Evolutionary conservation across 2,113 vertebrate genomes (phyloP).

Genomic region (Nyctereutes procyonoides): DNA sequence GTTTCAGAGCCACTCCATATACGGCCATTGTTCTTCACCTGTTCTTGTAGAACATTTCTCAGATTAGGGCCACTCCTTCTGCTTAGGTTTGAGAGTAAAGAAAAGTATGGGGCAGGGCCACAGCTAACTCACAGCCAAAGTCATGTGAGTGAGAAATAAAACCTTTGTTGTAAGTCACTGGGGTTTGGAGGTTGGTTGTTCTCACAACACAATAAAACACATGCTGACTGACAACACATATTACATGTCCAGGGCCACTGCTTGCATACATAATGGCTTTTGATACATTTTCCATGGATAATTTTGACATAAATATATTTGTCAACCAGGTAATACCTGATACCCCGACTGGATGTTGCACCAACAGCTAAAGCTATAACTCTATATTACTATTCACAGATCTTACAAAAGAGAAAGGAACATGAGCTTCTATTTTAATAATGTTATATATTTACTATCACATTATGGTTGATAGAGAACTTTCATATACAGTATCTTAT

Average conservation of each 20-base stretch:
- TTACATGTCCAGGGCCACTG: neutral
- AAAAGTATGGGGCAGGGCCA: neutral
- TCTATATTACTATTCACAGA: neutral
- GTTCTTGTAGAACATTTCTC: neutral
- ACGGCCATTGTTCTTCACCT: neutral
- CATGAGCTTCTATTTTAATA: neutral
- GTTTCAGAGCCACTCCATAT: neutral
- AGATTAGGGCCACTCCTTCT: neutral
- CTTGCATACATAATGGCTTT: neutral
- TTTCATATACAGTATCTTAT: neutral
- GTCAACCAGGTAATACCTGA: neutral
- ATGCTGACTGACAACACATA: neutral
- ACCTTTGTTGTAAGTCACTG: neutral
- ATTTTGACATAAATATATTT: neutral
- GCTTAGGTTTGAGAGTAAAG: neutral
- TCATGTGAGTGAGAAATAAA: neutral
- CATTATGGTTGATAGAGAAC: neutral
- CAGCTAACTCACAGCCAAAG: neutral
- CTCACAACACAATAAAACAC: neutral
- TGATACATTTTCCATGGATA: neutral
- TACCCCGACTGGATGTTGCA: neutral
- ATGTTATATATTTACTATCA: neutral
- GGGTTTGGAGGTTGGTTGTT: neutral
- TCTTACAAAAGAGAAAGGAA: neutral
- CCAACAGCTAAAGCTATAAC: neutral